Conservation (phyloP, 2,797 vertebrate genomes). For the Megaceryle alcyon region DNA sequence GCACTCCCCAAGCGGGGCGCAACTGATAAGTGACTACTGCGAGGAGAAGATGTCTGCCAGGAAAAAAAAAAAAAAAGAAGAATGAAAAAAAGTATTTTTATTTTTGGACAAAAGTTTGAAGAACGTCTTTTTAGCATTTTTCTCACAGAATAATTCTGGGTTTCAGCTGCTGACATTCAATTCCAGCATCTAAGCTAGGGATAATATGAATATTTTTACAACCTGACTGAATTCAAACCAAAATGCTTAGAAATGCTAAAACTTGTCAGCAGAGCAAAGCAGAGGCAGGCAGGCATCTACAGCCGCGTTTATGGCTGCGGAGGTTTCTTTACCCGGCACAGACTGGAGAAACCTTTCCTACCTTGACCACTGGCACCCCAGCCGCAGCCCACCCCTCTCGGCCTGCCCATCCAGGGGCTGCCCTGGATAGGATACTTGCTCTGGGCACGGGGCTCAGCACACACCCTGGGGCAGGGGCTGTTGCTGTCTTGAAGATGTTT, state of each 20-base stretch:
- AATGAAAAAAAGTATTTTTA: neutral
- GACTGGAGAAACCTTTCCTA: neutral
- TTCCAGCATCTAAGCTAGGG: constrained; percentile 43
- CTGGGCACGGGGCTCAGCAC: neutral
- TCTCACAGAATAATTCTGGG: constrained; percentile 36
- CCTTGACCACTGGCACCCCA: neutral
- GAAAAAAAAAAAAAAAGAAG: neutral
- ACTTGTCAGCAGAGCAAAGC: neutral
- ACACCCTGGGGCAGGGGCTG: neutral
- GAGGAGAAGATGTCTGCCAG: too few species aligned
- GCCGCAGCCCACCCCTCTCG: neutral
- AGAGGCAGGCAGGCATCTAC: constrained; percentile 7
- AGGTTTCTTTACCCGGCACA: neutral
- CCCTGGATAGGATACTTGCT: fast-evolving
- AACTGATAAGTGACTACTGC: too few species aligned
- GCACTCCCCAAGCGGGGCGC: too few species aligned
- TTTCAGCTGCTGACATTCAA: constrained; percentile 49
- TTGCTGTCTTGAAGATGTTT: neutral
- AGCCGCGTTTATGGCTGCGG: neutral
- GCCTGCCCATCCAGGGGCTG: neutral
- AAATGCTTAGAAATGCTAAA: constrained; percentile 2
- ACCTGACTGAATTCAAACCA: constrained; percentile 58
- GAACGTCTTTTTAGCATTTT: constrained; percentile 53
- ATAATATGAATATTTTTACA: constrained; percentile 64
- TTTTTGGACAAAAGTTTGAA: constrained; percentile 22